Evolutionary conservation across 2,797 vertebrate genomes (phyloP).

Genomic region (Myotis daubentonii): DNA sequence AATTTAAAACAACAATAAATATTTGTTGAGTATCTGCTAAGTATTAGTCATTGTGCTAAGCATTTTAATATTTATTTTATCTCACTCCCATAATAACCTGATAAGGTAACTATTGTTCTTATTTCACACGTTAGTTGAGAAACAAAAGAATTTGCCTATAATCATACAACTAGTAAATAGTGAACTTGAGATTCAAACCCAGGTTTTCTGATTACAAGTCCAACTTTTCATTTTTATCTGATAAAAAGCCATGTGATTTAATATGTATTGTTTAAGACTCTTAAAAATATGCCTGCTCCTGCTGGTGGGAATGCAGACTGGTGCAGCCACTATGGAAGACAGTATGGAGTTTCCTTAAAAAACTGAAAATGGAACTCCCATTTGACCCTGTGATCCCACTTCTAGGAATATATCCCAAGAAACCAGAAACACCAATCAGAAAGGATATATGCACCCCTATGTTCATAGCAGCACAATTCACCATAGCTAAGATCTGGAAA

Average conservation of each 20-base stretch:
- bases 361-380: no score
- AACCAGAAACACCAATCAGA: no score
- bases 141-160: not conserved
- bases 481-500: no score
- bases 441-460: no score
- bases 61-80: conserved; percentile 2
- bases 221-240: not conserved
- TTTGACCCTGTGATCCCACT: no score
- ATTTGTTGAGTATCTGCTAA: not conserved
- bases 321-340: no score
- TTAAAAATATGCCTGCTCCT: conserved; percentile 14
- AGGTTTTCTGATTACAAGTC: conserved; percentile 11
- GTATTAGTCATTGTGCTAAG: not conserved
- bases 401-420: no score
- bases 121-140: not conserved
- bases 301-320: no score
- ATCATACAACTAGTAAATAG: not conserved
- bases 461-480: no score
- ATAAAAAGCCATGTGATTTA: not conserved
- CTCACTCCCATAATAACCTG: not conserved
- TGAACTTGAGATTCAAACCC: not conserved
- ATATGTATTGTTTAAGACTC: not conserved
- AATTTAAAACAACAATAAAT: not conserved
- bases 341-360: no score
- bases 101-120: not conserved